Base-by-base conservation (phyloP, 2,113 vertebrate species). In the Spea bombifrons region DNA sequence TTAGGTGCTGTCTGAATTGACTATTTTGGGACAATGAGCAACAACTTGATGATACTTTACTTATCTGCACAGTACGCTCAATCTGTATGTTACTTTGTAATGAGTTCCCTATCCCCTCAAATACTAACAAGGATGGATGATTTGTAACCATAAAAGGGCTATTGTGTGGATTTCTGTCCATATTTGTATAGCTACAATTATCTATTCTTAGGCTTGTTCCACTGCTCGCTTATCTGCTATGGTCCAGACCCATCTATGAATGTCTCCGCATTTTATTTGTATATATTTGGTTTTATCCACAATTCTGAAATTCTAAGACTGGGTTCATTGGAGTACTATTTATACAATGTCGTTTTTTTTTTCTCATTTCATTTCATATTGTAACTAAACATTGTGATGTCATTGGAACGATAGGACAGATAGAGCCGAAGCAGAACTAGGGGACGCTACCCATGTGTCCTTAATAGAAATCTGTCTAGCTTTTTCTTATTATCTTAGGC, bases 11-110 rank as follows among this genome's bases (percentile, higher is more conserved):
- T 8, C 6, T 49, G 76, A 65, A 66, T 72, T 52, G 17, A 72
- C 76, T 72, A 78, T 72, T 78, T 72, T 16, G 69, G 69, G 69
- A 78, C 76, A 78, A 78, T 78, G 52, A 53, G 76, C 48, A 70
- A 50, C 61, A 78, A 53, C 57, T 66, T 52, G n/a, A 49, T 65
- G 49, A 65, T 71, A 71, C 67, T 78, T 49, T 64, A 71, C 68
- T 77, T 78, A 78, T 78, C 76, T 66, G 69, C 44, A 55, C 15
- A 72, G 64, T 63, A 30, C 50, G 57, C 65, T 17, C 59, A 72
- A 71, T 78, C 59, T 78, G 59, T 52, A 52, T 44, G 12, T 65
- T 71, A 65, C 69, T 72, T 69, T 69, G 66, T 76, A 76, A 66
- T 49, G 53, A 64, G 57, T 78, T 78, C 59, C 30, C 76, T 55